Base-by-base conservation (phyloP, 1,140 invertebrate species). In the Diploscapter pachys region DNA sequence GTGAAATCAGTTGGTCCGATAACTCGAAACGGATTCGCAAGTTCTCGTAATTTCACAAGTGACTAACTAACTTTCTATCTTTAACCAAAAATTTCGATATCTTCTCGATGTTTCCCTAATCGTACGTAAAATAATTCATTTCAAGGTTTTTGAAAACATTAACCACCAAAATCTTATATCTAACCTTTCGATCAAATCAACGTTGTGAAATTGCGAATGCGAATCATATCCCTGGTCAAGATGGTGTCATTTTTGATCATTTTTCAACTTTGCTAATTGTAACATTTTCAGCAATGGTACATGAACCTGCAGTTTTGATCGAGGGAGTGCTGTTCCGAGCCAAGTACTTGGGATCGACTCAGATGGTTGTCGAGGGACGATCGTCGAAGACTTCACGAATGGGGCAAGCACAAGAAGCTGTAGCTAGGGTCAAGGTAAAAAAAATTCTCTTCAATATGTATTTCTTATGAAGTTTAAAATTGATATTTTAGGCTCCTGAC, bases 351-450 rank as follows among this genome's bases (percentile, higher is more conserved):
- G 97, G 97, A 71, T 99, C 96, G 50, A 99, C 96, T 4, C 96
- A 99, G 87, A 89, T 99, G 68, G 93, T 97, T 49, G 98, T 95
- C 84, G 96, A 99, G 86, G 96, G 95, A 9, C 94, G 98, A 85
- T 95, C 96, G 3, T 98, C 95, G 0, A 99, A 99, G 88, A 93
- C 94, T 3, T 96, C 96, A 48, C 89, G 97, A 76, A 99, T 99
- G 96, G 93, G 97, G 89, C 96, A 99, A 86, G 97, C 97, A 0
- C 96, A 99, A 88, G 96, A 99, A 87, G 97, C 97, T 11, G 96
- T 99, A 1, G 96, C 95, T 8, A 90, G 96, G 86, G 98, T 99
- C 81, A 99, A 99, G 93, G 95, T 96, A 91, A 86, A 57, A 31
- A 49, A 59, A 75, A 51, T 11, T 61, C 56, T 70, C 67, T 55